Evolutionary conservation across 1,140 invertebrate species (phyloP), one percentile per base, ranked within the genome.

Genomic region (Cotesia typhae): DNA sequence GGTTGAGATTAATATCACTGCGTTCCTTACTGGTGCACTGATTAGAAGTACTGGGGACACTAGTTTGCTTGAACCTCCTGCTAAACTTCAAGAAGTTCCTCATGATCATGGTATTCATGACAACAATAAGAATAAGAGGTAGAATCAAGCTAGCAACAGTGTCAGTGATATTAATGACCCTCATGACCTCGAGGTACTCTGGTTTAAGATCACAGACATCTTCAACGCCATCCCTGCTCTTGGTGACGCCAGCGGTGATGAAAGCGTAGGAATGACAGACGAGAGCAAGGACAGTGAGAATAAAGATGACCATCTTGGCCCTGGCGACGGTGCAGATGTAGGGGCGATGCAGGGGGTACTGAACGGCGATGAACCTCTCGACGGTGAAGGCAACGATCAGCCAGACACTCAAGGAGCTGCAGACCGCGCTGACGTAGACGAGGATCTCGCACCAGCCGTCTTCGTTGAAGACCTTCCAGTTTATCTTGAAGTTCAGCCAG

Each of bases 331-430:
- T 92, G 78, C 91, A 92, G 80, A 90, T 90, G 52, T 86, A 85
- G 2, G 90, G 90, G 6, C 91, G 83, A 35, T 89, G 88, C 6
- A 92, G 82, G 0, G 91, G 91, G 77, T 92, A 90, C 74, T 91
- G 91, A 0, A 92, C 89, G 0, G 91, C 90, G 57, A 92, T 89
- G 81, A 90, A 92, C 51, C 91, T 79, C 74, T 92, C 91, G 0
- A 91, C 87, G 0, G 91, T 92, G 79, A 92, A 91, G 2, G 89
- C 90, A 4, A 92, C 90, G 17, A 90, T 90, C 5, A 91, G 79
- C 90, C 90, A 91, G 6, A 90, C 89, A 72, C 87, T 89, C 0
- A 91, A 76, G 35, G 90, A 91, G 72, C 89, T 88, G 73, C 88
- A 89, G 0, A 90, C 89, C 53, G 89, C 88, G 57, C 87, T 88